Percentiles rank a stretch among this genome's conserved stretches.
These are phyloP conservation scores for Calcarius ornatus DNA, from an alignment of 2,113 vertebrate genomes.

Conservation along the genomic window DNA sequence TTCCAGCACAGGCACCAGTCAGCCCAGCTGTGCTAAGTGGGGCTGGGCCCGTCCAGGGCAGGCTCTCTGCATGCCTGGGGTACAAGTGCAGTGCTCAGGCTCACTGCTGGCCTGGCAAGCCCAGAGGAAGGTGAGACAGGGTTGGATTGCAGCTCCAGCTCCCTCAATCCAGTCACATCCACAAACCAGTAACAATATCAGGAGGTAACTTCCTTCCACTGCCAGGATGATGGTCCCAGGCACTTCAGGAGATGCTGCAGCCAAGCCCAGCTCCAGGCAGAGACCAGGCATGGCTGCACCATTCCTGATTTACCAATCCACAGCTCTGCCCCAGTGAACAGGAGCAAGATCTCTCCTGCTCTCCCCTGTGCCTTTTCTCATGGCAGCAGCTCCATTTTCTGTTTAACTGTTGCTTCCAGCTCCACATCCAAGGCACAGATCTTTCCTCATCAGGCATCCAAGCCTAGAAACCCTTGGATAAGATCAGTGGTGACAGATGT, in stretches of 20 bases:
- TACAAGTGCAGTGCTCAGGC: neutral
- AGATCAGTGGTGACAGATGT: rapidly evolving
- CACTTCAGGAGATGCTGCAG: neutral
- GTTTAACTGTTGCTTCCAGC: neutral
- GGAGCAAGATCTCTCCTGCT: neutral
- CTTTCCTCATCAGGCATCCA: neutral
- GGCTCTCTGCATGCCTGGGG: neutral
- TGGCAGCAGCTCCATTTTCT: neutral
- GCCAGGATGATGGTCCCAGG: too few species aligned
- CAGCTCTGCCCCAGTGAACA: neutral
- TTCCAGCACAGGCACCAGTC: neutral
- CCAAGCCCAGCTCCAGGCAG: neutral
- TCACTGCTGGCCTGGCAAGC: neutral
- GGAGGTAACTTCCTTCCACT: neutral
- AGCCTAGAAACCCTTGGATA: neutral
- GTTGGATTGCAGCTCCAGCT: neutral
- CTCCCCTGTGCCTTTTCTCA: neutral
- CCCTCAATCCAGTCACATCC: rapidly evolving
- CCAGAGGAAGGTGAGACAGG: neutral
- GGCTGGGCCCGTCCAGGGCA: neutral
- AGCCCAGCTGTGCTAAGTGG: neutral
- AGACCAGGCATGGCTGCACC: neutral
- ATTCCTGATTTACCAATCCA: rapidly evolving
- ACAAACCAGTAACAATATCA: rapidly evolving
- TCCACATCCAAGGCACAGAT: neutral